Base-by-base conservation (phyloP, 2,797 vertebrate species). In the Argya squamiceps region DNA sequence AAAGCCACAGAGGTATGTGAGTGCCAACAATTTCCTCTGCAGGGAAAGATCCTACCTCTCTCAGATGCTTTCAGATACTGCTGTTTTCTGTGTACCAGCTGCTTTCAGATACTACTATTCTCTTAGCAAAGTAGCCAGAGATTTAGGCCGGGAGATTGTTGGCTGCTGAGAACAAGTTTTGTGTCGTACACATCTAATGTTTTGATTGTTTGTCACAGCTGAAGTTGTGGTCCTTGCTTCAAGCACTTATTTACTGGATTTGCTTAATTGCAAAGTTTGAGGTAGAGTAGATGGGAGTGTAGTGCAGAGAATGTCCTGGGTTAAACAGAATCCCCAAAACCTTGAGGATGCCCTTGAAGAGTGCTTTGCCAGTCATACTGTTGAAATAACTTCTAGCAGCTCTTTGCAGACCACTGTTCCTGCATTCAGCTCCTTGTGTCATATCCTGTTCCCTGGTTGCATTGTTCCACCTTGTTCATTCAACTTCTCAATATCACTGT, bases 1-100 rank as follows among this genome's bases (percentile, higher is more conserved):
- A 99, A 99, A 74, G 98, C 98, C 43, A 97, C 98, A 64, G 98
- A 99, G 99, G 99, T 99, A 98, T 47, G 14, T 14, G 27, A 41
- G 20, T 36, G 4, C 46, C 87, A 82, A 44, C 32, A 70, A 2
- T 89, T 77, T 62, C 37, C 44, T 82, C 24, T 58, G 3, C 7
- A 59, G 39, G 29, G 71, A 49, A 85, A 80, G 75, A 27, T 16
- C 12, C 10, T 46, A 9, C 18, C 3, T 62, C 30, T 44, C 24
- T 11, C 32, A 52, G 27, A 41, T 75, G 30, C 67, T 94, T 77
- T 88, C 39, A 62, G 63, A 59, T 81, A 49, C n/a, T 78, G 1
- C 8, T 43, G 1, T 65, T 88, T 26, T 58, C 34, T 3, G 4
- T 27, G 3, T 49, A 32, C 17, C 27, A 49, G 15, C 32, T 41